Percentiles rank a stretch among this genome's conserved stretches.
Evolutionary conservation across 2,113 vertebrate genomes (phyloP).

Genomic region (Nerophis ophidion): DNA sequence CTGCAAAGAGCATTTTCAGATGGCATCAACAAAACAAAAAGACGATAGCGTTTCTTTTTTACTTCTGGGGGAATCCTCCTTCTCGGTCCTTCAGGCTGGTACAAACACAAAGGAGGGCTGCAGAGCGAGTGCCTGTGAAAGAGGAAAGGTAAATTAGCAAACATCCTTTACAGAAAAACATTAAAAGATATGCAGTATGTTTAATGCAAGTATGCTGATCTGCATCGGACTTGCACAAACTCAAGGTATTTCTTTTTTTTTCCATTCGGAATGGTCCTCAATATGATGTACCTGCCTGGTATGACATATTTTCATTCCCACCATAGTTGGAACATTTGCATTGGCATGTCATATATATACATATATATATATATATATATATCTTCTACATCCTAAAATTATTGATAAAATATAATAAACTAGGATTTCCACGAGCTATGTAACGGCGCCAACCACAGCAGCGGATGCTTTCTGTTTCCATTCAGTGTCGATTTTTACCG

Average conservation of each 20-base stretch:
- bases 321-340: slow-evolving; percentile 16
- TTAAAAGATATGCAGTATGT: slow-evolving; percentile 2
- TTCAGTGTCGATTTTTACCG: too few relatives aligned
- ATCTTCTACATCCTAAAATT: slow-evolving; percentile 8
- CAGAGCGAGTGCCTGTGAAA: slow-evolving; percentile 41
- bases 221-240: slow-evolving; percentile 2
- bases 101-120: slow-evolving; percentile 21
- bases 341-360: background rate
- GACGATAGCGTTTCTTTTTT: slow-evolving; percentile 34
- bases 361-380: background rate
- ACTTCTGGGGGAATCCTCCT: slow-evolving; percentile 30
- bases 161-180: background rate
- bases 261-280: slow-evolving; percentile 9
- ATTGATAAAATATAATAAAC: background rate
- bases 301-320: slow-evolving; percentile 11
- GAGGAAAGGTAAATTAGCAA: slow-evolving; percentile 32
- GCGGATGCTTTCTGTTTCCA: too few relatives aligned
- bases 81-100: slow-evolving; percentile 24
- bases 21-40: slow-evolving; percentile 46
- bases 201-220: slow-evolving; percentile 2
- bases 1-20: slow-evolving; percentile 38
- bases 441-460: too few relatives aligned
- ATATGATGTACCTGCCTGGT: slow-evolving; percentile 6
- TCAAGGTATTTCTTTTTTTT: slow-evolving; percentile 5
- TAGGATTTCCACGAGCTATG: too few relatives aligned